These are phyloP conservation scores for Eristalinus aeneus DNA, from an alignment of 2,888 invertebrate species.

Conservation along the genomic window DNA sequence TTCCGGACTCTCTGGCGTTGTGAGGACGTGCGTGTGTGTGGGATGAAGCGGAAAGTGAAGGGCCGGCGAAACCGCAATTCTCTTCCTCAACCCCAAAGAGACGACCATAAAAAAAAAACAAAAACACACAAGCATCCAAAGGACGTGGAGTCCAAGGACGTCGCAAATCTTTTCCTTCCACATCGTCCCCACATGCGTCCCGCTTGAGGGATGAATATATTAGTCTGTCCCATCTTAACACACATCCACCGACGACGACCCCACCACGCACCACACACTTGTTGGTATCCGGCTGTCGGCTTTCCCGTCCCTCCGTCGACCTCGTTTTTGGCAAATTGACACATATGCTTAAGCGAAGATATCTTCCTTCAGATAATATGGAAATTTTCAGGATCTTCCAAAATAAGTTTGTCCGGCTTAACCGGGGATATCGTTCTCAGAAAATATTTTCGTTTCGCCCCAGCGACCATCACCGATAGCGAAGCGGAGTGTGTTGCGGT, in stretches of 20 bases:
- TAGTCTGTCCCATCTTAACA: slow-evolving; percentile 62
- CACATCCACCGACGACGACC: slow-evolving; percentile 33
- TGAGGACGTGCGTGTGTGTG: slow-evolving; percentile 3
- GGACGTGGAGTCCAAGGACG: slow-evolving; percentile 62
- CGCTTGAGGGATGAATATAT: slow-evolving; percentile 71
- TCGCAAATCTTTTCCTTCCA: slow-evolving; percentile 57
- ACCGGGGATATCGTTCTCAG: slow-evolving; percentile 46
- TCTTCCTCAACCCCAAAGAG: slow-evolving; percentile 56
- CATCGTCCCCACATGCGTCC: slow-evolving; percentile 19
- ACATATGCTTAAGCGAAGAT: slow-evolving; percentile 73
- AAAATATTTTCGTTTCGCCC: slow-evolving; percentile 47
- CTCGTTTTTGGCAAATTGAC: slow-evolving; percentile 66
- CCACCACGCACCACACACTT: slow-evolving; percentile 52
- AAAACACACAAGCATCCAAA: slow-evolving; percentile 7
- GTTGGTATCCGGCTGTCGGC: slow-evolving; percentile 38
- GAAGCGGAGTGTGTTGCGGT: slow-evolving; percentile 14
- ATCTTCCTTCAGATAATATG: slow-evolving; percentile 77
- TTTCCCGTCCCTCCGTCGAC: slow-evolving; percentile 47
- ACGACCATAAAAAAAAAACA: slow-evolving; percentile 10
- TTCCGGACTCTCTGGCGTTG: slow-evolving; percentile 65
- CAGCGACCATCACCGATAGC: not conserved
- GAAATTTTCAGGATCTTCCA: slow-evolving; percentile 77
- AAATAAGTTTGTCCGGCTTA: slow-evolving; percentile 69
- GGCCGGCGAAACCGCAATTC: slow-evolving; percentile 67
- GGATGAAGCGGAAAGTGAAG: slow-evolving; percentile 18